Percentiles rank a stretch among this genome's conserved stretches.
Conservation (phyloP, 2,888 invertebrate genomes). For the Eupeodes latifasciatus region DNA sequence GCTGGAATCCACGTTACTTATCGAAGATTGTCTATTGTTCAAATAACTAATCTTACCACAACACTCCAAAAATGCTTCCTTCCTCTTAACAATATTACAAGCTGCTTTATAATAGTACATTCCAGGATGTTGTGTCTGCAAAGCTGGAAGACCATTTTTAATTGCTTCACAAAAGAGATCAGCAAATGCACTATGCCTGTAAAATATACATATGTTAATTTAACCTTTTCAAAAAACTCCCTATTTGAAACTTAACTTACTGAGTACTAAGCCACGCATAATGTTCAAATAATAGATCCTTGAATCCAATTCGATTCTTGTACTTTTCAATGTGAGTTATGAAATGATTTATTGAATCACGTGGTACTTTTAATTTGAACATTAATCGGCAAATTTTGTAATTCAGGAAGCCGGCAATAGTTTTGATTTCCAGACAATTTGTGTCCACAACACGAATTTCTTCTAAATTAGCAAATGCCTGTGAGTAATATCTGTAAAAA, state of each 20-base stretch:
- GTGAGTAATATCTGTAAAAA: constrained; percentile 89
- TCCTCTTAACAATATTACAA: constrained; percentile 91
- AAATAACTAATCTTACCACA: constrained; percentile 83
- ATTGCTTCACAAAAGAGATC: constrained; percentile 98
- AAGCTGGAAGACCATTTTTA: constrained; percentile 94
- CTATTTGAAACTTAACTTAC: constrained; percentile 85
- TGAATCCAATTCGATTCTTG: constrained; percentile 91
- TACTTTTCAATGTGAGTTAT: constrained; percentile 96
- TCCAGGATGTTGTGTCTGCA: constrained; percentile 98
- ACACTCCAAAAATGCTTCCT: constrained; percentile 90
- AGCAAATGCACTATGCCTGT: constrained; percentile 91
- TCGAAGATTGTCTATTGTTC: too few species aligned
- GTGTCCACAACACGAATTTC: constrained; percentile 95
- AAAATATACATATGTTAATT: constrained; percentile 41
- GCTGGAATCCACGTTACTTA: too few species aligned
- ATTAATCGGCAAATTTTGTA: constrained; percentile 97
- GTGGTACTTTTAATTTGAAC: constrained; percentile 94
- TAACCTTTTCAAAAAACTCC: neutral
- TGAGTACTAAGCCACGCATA: constrained; percentile 98
- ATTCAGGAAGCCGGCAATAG: constrained; percentile 97
- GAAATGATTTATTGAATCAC: constrained; percentile 98
- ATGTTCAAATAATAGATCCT: constrained; percentile 96
- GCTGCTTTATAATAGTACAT: constrained; percentile 98
- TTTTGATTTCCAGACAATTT: constrained; percentile 96
- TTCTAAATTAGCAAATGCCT: constrained; percentile 95